These are phyloP conservation scores for Oligia fasciuncula DNA, from an alignment of 2,888 invertebrate species.

Conservation along the genomic window DNA sequence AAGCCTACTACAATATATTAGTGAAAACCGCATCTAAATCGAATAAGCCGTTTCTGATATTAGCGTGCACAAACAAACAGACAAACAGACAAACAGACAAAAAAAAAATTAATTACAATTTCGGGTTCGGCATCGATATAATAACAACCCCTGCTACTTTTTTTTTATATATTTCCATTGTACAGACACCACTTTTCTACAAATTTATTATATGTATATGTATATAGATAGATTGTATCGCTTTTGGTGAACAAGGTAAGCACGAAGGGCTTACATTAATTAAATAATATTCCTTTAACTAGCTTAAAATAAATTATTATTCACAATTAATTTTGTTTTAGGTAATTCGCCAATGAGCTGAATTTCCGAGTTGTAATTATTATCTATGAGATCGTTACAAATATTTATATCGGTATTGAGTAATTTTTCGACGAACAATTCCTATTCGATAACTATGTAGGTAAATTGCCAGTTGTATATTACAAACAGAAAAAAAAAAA, in stretches of 20 bases:
- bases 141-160: too few species aligned
- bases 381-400: background rate
- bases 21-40: too few species aligned
- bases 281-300: background rate
- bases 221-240: too few species aligned
- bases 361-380: background rate
- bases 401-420: background rate
- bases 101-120: too few species aligned
- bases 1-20: too few species aligned
- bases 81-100: too few species aligned
- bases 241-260: background rate
- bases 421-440: background rate
- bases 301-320: background rate
- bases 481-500: background rate
- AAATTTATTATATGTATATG: too few species aligned
- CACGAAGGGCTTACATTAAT: background rate
- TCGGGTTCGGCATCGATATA: too few species aligned
- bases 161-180: too few species aligned
- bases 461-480: background rate
- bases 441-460: background rate
- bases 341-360: background rate
- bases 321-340: background rate
- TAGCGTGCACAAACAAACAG: too few species aligned
- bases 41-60: too few species aligned
- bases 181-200: too few species aligned